Evolutionary conservation across 2,888 invertebrate genomes (phyloP).

Genomic region (Athrips mouffetella): DNA sequence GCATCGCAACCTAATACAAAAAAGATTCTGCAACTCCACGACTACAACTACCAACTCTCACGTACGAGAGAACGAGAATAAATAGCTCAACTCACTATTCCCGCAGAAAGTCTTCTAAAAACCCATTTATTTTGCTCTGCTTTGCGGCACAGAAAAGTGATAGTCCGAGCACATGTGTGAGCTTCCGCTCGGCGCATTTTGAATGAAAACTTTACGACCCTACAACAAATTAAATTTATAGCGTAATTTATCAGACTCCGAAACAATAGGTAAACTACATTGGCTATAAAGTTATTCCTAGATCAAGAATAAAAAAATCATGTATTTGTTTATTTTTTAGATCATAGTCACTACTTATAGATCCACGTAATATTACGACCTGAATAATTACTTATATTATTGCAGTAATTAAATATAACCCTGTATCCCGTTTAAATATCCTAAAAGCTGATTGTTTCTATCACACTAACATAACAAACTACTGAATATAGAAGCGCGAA

Average conservation of each 20-base stretch:
- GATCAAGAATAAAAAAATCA: too few species aligned
- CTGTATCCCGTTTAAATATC: too few species aligned
- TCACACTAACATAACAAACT: too few species aligned
- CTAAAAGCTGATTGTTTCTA: too few species aligned
- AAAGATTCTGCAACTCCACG: background rate
- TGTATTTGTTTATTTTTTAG: too few species aligned
- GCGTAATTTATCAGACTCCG: constrained; percentile 51
- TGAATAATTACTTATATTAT: too few species aligned
- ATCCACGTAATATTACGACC: too few species aligned
- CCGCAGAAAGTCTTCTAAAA: background rate
- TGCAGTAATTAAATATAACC: too few species aligned
- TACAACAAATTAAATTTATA: constrained; percentile 50
- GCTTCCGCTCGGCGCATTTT: constrained; percentile 30
- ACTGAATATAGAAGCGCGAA: too few species aligned
- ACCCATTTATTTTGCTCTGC: background rate
- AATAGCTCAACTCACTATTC: background rate
- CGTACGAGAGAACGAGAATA: background rate
- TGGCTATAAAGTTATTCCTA: too few species aligned
- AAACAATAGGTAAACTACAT: constrained; percentile 20
- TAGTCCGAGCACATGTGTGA: constrained; percentile 1
- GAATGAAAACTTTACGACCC: constrained; percentile 42
- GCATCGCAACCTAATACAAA: too few species aligned
- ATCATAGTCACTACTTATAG: too few species aligned
- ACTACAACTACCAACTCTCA: background rate
- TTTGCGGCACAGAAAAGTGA: constrained; percentile 1